Base-by-base conservation (phyloP, 30 jellyfish, hydroid and myxozoan species). In the Aurelia aurita complex sp. Pacific region DNA sequence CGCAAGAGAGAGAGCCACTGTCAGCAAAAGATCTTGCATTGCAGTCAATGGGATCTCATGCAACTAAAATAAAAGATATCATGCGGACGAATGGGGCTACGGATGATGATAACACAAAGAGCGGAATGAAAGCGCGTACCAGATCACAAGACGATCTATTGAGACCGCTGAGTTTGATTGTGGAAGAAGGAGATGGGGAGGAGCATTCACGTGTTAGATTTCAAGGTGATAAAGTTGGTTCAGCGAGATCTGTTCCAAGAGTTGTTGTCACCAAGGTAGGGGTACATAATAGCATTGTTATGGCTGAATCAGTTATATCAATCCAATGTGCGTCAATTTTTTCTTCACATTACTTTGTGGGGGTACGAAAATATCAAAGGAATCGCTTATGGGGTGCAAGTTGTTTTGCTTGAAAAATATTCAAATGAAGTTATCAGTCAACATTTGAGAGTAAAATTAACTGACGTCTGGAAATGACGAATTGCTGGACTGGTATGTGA, bases 41-140 rank as follows among this genome's bases (percentile, higher is more conserved):
- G 50, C 97, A 93, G 60, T 83, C 98, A 17, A 95, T 95, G 99
- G 99, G 99, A 23, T 33, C 68, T 12, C 89, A 85, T 51, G 99
- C 99, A 4, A 55, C 86, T 38, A 46, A 73, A 23, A 92, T 85
- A 51, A 79, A 88, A 52, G 90, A 67, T 34, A 57, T 43, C 4
- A 84, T 86, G 88, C 83, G 65, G 79, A 76, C 77, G 19, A 66
- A 53, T 10, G 76, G 76, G 18, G 69, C 18, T 59, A 76, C 77
- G n/a, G 69, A 53, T 17, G 76, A 78, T 9, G 61, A 14, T 36
- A 83, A 81, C 80, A 64, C 64, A 9, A 73, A 68, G 13, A 17
- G 64, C 3, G 43, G 36, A 3, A 32, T 64, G 80, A 70, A 53
- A 67, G 19, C 82, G n/a, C 23, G 69, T 18, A 74, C 60, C 70